These are phyloP conservation scores for Noctua comes DNA, from an alignment of 2,888 invertebrate species.

Conservation along the genomic window DNA sequence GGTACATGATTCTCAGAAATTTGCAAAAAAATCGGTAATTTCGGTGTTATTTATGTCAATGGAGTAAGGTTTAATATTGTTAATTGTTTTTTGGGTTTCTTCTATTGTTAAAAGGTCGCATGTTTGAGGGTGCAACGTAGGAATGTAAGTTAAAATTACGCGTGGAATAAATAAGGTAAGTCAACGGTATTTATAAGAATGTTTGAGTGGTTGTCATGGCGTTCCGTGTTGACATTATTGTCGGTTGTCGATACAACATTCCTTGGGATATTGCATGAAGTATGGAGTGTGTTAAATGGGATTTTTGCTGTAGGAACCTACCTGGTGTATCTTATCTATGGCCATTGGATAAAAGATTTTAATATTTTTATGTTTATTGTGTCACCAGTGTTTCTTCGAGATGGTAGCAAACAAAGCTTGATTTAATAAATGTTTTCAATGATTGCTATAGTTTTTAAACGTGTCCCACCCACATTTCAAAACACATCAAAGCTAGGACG, in stretches of 20 bases:
- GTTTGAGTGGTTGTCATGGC: neutral
- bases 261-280: conserved; percentile 17
- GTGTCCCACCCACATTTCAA: neutral
- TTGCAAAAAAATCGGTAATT: conserved; percentile 69
- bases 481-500: neutral
- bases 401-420: neutral
- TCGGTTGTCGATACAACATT: conserved; percentile 26
- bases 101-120: conserved; percentile 30
- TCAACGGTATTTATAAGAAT: conserved; percentile 20
- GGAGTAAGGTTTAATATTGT: conserved; percentile 67
- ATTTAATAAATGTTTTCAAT: neutral
- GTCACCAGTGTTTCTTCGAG: neutral
- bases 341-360: neutral
- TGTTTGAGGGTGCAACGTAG: conserved; percentile 18
- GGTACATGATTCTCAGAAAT: conserved; percentile 64
- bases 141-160: conserved; percentile 34
- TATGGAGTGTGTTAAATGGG: neutral
- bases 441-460: neutral
- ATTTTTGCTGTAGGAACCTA: neutral
- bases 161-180: conserved; percentile 4
- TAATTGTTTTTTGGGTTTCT: conserved; percentile 31
- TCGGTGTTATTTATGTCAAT: conserved; percentile 59
- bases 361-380: neutral
- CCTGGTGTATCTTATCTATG: neutral
- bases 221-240: conserved; percentile 16